Evolutionary conservation across 2,797 vertebrate species (phyloP).

Genomic region (Neosilurus hyrtlii): DNA sequence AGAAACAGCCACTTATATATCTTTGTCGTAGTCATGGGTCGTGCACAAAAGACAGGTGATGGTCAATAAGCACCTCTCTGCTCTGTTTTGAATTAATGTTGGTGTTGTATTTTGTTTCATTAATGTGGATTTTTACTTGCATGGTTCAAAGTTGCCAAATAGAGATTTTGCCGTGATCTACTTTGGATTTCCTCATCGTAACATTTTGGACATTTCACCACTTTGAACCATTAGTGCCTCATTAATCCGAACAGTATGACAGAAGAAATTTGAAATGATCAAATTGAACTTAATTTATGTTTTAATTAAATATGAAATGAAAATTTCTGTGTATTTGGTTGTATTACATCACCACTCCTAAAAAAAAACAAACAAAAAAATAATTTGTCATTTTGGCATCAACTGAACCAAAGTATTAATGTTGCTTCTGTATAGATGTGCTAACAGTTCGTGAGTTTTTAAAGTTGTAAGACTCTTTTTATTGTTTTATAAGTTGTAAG

Average conservation of each 20-base stretch:
- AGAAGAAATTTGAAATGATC: neutral
- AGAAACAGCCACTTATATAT: no score
- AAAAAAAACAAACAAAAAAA: neutral
- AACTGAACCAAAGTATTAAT: neutral
- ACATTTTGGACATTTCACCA: neutral
- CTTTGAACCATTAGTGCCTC: neutral
- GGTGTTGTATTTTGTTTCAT: neutral
- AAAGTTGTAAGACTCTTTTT: neutral
- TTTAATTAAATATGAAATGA: constrained; percentile 31
- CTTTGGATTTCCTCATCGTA: neutral
- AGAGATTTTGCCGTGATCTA: neutral
- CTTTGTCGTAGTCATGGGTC: neutral
- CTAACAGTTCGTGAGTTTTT: neutral
- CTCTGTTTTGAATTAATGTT: neutral
- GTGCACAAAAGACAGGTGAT: neutral
- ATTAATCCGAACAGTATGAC: neutral
- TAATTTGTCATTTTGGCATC: neutral
- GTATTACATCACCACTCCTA: neutral
- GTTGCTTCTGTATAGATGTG: neutral
- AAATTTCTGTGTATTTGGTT: neutral
- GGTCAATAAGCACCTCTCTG: no score
- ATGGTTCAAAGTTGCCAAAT: neutral
- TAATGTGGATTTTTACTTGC: neutral
- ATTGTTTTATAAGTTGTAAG: neutral
- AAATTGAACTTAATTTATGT: constrained; percentile 3